Conservation (phyloP, 2,113 vertebrate genomes). For the Hirundichthys speculiger region DNA sequence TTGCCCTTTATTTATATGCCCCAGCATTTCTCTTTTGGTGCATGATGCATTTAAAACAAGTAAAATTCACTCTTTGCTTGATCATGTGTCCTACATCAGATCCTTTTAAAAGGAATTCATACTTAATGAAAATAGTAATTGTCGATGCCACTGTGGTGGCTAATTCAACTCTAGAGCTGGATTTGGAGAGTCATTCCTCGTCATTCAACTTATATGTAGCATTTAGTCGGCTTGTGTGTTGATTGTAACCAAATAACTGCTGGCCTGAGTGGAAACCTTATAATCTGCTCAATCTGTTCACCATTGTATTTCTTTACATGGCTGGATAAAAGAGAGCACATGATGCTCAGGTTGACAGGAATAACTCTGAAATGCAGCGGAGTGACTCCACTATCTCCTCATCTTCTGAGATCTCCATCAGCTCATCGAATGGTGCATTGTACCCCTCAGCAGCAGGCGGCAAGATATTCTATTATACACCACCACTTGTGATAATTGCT, state of each 20-base stretch:
- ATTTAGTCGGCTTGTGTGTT: constrained; percentile 9
- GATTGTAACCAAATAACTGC: too few species aligned
- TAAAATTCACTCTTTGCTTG: not conserved
- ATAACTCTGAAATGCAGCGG: constrained; percentile 34
- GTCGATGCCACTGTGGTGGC: not conserved
- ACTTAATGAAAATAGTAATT: not conserved
- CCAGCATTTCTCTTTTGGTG: not conserved
- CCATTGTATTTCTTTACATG: constrained; percentile 12
- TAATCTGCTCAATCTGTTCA: constrained; percentile 23
- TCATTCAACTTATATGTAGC: not conserved
- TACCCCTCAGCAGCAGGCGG: constrained; percentile 25
- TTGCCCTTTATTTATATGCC: not conserved
- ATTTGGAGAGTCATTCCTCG: not conserved
- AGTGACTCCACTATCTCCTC: constrained; percentile 37
- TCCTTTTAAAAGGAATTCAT: not conserved
- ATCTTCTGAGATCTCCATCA: constrained; percentile 48
- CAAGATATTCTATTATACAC: constrained; percentile 43
- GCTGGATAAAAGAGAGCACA: constrained; percentile 13
- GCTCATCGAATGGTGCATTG: constrained; percentile 29
- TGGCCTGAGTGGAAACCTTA: constrained; percentile 3
- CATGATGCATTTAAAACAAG: not conserved
- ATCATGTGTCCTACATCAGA: not conserved
- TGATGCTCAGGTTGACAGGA: constrained; percentile 23
- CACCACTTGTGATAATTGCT: constrained; percentile 55
- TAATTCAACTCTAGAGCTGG: not conserved